Conservation (phyloP, 2,113 vertebrate species). For the Aphelocoma coerulescens region DNA sequence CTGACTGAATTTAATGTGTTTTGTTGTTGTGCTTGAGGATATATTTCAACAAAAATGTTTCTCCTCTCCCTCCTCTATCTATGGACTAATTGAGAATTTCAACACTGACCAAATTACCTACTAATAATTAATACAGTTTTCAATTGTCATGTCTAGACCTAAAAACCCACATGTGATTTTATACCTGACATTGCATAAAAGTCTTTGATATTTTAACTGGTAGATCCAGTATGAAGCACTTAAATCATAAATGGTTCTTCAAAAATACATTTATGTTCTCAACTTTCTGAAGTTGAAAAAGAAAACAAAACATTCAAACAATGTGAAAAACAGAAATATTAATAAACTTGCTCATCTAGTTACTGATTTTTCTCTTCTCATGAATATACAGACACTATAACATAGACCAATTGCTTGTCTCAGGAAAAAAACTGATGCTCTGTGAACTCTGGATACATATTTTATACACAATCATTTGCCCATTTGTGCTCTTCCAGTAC, state of each 20-base stretch:
- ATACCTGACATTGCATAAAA: background rate
- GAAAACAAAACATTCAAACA: background rate
- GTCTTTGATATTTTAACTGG: background rate
- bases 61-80: background rate
- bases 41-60: background rate
- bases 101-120: background rate
- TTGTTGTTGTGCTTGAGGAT: background rate
- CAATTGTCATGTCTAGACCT: background rate
- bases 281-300: background rate
- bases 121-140: background rate
- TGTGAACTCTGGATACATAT: background rate
- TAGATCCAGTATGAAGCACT: background rate
- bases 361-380: background rate
- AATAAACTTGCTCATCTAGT: background rate
- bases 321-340: background rate
- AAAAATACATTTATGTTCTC: background rate
- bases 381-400: rapidly evolving
- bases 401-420: background rate
- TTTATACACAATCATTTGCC: background rate
- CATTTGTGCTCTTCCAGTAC: background rate
- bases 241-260: rapidly evolving
- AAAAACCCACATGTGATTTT: background rate
- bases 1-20: background rate
- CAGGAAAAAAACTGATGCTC: background rate
- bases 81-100: background rate